phyloP scores from a whole-genome alignment of 1,140 invertebrate genomes.

The Ceratosolen fusciceps region DNA sequence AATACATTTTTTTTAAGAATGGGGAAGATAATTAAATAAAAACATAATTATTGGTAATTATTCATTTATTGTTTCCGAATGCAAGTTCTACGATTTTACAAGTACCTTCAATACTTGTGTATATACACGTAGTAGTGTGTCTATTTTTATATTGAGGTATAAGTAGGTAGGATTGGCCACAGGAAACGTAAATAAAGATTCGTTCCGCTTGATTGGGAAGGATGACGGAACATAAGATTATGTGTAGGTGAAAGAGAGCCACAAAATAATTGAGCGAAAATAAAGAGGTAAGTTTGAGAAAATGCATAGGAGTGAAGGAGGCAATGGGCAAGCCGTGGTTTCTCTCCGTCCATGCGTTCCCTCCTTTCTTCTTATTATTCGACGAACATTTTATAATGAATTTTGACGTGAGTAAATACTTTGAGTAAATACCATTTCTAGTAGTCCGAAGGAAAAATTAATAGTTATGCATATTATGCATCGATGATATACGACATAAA shows the following conservation, averaged over 20 bases:
- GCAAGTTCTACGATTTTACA: conserved; percentile 16
- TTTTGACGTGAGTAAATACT: conserved; percentile 5
- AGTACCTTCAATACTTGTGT: background rate
- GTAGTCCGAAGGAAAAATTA: conserved; percentile 37
- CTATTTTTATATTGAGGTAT: conserved; percentile 1
- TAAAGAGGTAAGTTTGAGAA: conserved; percentile 33
- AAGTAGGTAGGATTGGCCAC: conserved; percentile 23
- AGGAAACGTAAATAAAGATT: conserved; percentile 44
- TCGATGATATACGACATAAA: conserved; percentile 7
- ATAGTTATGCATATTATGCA: conserved; percentile 30
- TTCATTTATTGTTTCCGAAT: background rate
- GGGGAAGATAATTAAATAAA: conserved; percentile 1
- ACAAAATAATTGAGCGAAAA: conserved; percentile 45
- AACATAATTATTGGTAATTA: conserved; percentile 1
- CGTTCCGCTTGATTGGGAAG: conserved; percentile 48
- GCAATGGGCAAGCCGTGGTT: background rate
- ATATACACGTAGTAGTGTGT: background rate
- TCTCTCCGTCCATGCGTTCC: background rate
- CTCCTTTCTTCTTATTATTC: background rate
- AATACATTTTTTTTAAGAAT: conserved; percentile 1
- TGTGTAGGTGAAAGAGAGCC: background rate
- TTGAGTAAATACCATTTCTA: conserved; percentile 34
- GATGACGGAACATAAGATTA: conserved; percentile 38
- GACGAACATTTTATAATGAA: background rate
- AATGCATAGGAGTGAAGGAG: background rate